phyloP scores from a whole-genome alignment of 2,797 vertebrate species.

The Telmatherina bonti region DNA sequence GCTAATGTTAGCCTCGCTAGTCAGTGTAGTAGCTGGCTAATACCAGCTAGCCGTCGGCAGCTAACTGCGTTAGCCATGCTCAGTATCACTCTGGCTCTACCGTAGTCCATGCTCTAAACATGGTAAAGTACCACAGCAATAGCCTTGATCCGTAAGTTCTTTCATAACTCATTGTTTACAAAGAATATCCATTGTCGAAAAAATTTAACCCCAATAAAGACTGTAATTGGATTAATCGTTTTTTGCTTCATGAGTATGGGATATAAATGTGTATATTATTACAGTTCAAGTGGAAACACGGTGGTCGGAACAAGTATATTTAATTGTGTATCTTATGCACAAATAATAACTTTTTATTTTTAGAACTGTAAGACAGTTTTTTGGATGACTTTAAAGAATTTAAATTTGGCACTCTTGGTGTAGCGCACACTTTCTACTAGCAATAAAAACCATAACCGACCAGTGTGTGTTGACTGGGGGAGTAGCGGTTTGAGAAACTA shows the following conservation, averaged over 20 bases:
- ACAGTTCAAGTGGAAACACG: no score
- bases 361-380: no score
- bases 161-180: not conserved
- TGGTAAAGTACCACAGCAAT: slow-evolving; percentile 32
- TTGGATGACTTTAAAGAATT: no score
- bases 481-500: not conserved
- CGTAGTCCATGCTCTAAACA: slow-evolving; percentile 30
- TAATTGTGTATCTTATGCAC: no score
- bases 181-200: not conserved
- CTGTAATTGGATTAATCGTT: not conserved
- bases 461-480: not conserved
- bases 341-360: no score
- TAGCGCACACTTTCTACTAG: not conserved
- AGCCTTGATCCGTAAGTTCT: not conserved
- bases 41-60: slow-evolving; percentile 51
- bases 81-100: slow-evolving; percentile 16
- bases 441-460: no score
- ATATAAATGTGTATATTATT: not conserved
- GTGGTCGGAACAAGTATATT: no score
- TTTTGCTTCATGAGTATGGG: not conserved
- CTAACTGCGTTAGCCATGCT: slow-evolving; percentile 66
- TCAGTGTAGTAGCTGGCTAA: slow-evolving; percentile 27
- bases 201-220: not conserved
- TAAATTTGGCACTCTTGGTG: not conserved
- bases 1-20: slow-evolving; percentile 64